Conservation (phyloP, 2,888 invertebrate genomes). For the Aricia artaxerxes region DNA sequence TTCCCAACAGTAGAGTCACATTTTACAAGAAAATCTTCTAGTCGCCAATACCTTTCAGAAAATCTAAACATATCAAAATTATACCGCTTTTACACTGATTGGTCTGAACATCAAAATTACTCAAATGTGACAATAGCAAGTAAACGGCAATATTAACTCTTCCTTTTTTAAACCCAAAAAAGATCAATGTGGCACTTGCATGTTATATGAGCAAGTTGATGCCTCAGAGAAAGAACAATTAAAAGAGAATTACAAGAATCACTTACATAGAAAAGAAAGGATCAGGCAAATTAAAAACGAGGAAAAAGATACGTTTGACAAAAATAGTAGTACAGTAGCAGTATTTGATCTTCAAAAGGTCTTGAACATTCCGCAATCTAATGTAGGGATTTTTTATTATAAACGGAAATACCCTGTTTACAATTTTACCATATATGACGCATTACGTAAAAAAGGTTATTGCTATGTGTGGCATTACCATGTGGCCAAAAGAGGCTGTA, state of each 20-base stretch:
- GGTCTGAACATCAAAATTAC: no score
- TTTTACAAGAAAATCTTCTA: no score
- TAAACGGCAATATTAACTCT: slow-evolving; percentile 23
- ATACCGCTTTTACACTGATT: no score
- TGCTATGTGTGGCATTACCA: slow-evolving; percentile 18
- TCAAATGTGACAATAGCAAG: no score
- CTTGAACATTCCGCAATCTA: slow-evolving; percentile 43
- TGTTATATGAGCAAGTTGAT: slow-evolving; percentile 31
- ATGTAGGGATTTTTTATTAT: slow-evolving; percentile 44
- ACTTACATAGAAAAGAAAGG: slow-evolving; percentile 42
- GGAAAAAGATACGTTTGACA: slow-evolving; percentile 38
- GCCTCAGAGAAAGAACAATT: slow-evolving; percentile 22
- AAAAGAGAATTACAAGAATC: slow-evolving; percentile 34
- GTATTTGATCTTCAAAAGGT: slow-evolving; percentile 46
- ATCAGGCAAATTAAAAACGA: slow-evolving; percentile 43
- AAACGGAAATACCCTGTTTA: slow-evolving; percentile 43
- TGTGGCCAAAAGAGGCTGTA: slow-evolving; percentile 41
- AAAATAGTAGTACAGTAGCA: slow-evolving; percentile 36
- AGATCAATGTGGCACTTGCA: slow-evolving; percentile 31
- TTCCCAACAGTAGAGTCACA: background rate
- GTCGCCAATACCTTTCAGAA: slow-evolving; percentile 1
- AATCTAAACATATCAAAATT: slow-evolving; percentile 5
- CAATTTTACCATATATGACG: slow-evolving; percentile 44
- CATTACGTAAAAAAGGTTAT: slow-evolving; percentile 36
- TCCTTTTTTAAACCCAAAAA: slow-evolving; percentile 29